Evolutionary conservation across 2,113 vertebrate species (phyloP), one percentile per base, ranked within the genome.

Genomic region (Scytalopus superciliaris): DNA sequence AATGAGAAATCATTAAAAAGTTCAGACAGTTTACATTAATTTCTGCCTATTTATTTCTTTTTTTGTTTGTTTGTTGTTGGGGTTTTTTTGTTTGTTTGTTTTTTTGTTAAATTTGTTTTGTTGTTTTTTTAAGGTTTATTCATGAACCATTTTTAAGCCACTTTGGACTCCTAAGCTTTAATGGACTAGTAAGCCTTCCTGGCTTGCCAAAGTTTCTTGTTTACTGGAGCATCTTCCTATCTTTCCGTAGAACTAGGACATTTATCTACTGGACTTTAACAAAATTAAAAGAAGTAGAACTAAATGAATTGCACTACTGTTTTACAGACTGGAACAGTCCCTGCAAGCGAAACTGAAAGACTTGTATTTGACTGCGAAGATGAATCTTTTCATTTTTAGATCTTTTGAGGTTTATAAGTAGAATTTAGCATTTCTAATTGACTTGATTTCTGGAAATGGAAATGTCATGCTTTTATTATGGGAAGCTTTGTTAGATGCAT

Each of bases 241-340:
- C 97, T 98, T 98, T 98, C 98, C 98, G 52, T 98, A 98, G 96
- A 98, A 97, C 96, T 98, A 97, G 84, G 81, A 96, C 95, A 82
- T 98, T 98, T 97, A 97, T 94, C 94, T 98, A 97, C 98, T 92
- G 98, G 98, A 99, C 98, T 98, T 80, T 19, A 84, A 97, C 87
- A 98, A 98, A 97, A 97, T 97, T 89, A 95, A 97, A 97, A 97
- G 88, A 98, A 97, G 86, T 98, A 98, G 98, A 98, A 98, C 97
- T 98, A 98, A 98, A 63, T 90, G 91, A 97, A 96, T 99, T 99
- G 99, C 99, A 99, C 99, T 99, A 99, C 98, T 98, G 98, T 98
- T 99, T 99, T 99, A 98, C 98, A 98, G 98, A 98, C 97, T 96
- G 97, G 98, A 98, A 98, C 98, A 98, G 97, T 97, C 97, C 97